Conservation (phyloP, 2,888 invertebrate species). For the Ophion ellenae region DNA sequence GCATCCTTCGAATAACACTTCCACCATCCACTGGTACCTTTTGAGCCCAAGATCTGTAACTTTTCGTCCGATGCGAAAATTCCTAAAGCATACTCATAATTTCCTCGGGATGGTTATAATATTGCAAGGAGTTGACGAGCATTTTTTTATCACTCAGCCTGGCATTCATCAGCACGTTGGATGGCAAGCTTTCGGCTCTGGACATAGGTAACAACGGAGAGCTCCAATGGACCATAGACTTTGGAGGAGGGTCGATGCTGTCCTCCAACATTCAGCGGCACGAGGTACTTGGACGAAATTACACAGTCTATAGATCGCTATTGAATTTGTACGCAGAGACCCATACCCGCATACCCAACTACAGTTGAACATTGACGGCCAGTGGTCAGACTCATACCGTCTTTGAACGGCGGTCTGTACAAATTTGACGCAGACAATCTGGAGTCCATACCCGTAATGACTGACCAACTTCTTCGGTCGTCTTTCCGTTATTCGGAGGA, state of each 20-base stretch:
- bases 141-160: slow-evolving; percentile 85
- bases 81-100: not conserved
- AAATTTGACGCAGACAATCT: slow-evolving; percentile 95
- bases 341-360: slow-evolving; percentile 14
- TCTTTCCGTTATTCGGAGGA: slow-evolving; percentile 95
- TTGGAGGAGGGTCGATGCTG: slow-evolving; percentile 90
- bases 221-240: slow-evolving; percentile 91
- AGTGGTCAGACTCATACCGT: slow-evolving; percentile 96
- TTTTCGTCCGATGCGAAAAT: not conserved
- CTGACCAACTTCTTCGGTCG: slow-evolving; percentile 93
- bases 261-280: slow-evolving; percentile 95
- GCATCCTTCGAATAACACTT: not conserved
- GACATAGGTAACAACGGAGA: slow-evolving; percentile 88
- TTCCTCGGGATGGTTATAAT: not conserved
- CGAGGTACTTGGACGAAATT: slow-evolving; percentile 86
- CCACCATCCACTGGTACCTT: not conserved
- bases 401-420: slow-evolving; percentile 95
- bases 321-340: not conserved
- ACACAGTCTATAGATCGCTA: not conserved
- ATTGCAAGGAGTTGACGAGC: not conserved
- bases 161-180: slow-evolving; percentile 94
- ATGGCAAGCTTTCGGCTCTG: slow-evolving; percentile 94
- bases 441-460: slow-evolving; percentile 94
- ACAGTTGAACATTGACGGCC: slow-evolving; percentile 92
- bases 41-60: not conserved